Percentiles rank a stretch among this genome's conserved stretches.
These are phyloP conservation scores for Pocillopora damicornis DNA, from an alignment of 64 coral and sea anemone genomes.

Conservation along the genomic window DNA sequence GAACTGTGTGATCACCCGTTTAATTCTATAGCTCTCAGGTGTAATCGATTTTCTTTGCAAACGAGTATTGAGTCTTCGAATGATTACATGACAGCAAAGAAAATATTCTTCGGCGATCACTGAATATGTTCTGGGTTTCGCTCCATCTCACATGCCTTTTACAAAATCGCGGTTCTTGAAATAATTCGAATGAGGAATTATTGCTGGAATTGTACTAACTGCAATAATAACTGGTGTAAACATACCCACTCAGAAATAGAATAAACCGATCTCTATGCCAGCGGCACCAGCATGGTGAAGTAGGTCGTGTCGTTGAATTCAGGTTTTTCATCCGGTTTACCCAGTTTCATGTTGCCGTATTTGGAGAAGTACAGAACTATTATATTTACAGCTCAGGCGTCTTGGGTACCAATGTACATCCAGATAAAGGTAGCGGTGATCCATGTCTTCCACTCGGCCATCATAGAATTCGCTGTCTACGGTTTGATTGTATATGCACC, in stretches of 20 bases:
- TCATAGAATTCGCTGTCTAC: background rate
- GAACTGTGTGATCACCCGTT: no score
- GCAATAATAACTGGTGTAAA: background rate
- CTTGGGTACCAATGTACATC: constrained; percentile 82
- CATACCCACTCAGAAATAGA: constrained; percentile 51
- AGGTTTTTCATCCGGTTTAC: constrained; percentile 67
- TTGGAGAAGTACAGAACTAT: constrained; percentile 59
- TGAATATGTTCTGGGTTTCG: background rate
- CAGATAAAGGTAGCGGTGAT: constrained; percentile 54
- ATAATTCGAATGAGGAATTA: background rate
- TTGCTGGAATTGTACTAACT: background rate
- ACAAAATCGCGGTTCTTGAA: background rate
- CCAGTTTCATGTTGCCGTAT: constrained; percentile 63
- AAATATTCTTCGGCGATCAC: no score
- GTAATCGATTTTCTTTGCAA: no score
- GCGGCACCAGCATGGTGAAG: constrained; percentile 82
- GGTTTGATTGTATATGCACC: background rate
- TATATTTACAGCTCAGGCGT: constrained; percentile 60
- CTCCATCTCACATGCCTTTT: background rate
- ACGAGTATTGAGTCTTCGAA: no score
- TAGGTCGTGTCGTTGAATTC: constrained; percentile 61
- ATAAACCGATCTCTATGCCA: constrained; percentile 64
- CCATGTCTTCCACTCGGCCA: constrained; percentile 53
- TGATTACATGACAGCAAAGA: no score
- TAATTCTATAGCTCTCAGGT: no score